These are phyloP conservation scores for Geophilus truncorum DNA, from an alignment of 2,888 invertebrate genomes.

Conservation along the genomic window DNA sequence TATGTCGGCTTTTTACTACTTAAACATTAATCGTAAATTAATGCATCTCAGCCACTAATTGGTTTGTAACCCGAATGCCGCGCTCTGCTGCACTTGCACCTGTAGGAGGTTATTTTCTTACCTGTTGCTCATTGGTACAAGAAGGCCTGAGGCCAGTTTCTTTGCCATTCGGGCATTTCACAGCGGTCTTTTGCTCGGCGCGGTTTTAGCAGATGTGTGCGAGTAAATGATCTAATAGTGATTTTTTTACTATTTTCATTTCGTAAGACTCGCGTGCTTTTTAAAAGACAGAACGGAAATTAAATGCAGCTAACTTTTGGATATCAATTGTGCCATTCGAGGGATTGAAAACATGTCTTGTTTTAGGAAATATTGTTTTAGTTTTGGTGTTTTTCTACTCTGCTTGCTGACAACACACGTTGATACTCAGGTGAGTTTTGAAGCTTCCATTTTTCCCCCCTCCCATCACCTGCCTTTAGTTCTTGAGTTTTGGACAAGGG, in stretches of 20 bases:
- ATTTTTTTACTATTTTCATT: too few relatives aligned
- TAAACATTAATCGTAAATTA: not conserved
- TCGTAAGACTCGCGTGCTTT: not conserved
- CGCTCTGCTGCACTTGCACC: not conserved
- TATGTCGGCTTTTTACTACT: not conserved
- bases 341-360: not conserved
- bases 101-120: slow-evolving; percentile 21
- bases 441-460: not conserved
- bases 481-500: not conserved
- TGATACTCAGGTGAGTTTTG: not conserved
- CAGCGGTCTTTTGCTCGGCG: not conserved
- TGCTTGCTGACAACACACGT: not conserved
- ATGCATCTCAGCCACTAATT: not conserved
- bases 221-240: not conserved
- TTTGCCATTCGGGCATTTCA: not conserved
- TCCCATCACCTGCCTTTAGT: not conserved
- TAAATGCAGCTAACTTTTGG: not conserved
- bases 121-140: slow-evolving; percentile 17
- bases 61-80: not conserved
- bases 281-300: not conserved
- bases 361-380: not conserved
- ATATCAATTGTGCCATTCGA: not conserved
- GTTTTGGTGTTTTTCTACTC: not conserved
- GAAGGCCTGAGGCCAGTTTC: not conserved
- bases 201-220: slow-evolving; percentile 10